These are phyloP conservation scores for Fissipunctia ypsillon DNA, from an alignment of 2,888 invertebrate species.

Conservation along the genomic window DNA sequence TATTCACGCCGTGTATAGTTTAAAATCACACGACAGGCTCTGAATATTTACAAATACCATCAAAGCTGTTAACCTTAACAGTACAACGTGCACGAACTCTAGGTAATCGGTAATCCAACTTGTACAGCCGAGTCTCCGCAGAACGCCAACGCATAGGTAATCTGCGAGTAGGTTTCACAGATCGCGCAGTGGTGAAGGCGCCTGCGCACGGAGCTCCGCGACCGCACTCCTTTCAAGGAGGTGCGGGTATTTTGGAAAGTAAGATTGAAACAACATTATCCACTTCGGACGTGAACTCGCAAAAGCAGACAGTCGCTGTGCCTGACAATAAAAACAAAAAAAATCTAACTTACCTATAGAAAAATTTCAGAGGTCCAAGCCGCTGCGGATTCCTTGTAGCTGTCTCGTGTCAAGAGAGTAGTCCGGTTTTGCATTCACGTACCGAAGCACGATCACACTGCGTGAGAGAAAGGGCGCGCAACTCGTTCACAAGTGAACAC, in stretches of 20 bases:
- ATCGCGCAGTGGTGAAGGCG: constrained; percentile 60
- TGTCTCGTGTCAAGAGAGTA: constrained; percentile 84
- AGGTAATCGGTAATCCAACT: constrained; percentile 69
- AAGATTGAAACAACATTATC: constrained; percentile 71
- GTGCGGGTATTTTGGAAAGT: constrained; percentile 80
- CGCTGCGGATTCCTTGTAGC: constrained; percentile 79
- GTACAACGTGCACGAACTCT: constrained; percentile 67
- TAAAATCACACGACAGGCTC: constrained; percentile 69
- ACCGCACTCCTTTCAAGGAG: constrained; percentile 73
- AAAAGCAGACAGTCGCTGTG: constrained; percentile 80
- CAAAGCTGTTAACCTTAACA: constrained; percentile 80
- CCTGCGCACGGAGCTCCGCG: constrained; percentile 55
- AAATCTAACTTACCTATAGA: constrained; percentile 80
- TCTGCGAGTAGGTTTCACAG: constrained; percentile 73
- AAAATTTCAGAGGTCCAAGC: constrained; percentile 78
- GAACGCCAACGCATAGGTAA: constrained; percentile 78
- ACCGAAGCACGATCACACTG: constrained; percentile 88
- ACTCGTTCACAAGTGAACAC: constrained; percentile 84
- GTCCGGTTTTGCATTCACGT: constrained; percentile 90
- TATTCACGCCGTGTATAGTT: constrained; percentile 57
- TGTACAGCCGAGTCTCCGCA: constrained; percentile 70
- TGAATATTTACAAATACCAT: constrained; percentile 85
- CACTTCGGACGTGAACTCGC: constrained; percentile 76
- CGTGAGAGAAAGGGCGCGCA: constrained; percentile 90
- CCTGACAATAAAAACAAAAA: constrained; percentile 69